These are phyloP conservation scores for Xenopus tropicalis DNA, from an alignment of 2,113 vertebrate genomes.

Conservation along the genomic window DNA sequence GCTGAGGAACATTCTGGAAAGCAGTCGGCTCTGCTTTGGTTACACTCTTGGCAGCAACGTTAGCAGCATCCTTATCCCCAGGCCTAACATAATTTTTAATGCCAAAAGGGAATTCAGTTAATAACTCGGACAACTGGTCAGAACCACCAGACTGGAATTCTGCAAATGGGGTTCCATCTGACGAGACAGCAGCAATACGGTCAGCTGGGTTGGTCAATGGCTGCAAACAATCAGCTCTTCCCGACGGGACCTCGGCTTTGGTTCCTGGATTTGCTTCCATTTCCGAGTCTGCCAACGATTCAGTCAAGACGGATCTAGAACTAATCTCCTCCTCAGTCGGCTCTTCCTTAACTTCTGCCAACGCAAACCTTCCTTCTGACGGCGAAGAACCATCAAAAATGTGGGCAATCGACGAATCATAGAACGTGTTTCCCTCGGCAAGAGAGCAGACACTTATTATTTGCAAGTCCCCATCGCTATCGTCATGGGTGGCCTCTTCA, in stretches of 20 bases:
- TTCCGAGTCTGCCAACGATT: too few species aligned
- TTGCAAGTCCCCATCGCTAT: slow-evolving; percentile 49
- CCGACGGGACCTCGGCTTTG: not conserved
- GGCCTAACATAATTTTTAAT: slow-evolving; percentile 50
- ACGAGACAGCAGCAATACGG: not conserved
- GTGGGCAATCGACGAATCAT: slow-evolving; percentile 68
- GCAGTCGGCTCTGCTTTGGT: too few species aligned
- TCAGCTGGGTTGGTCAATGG: not conserved
- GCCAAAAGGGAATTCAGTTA: slow-evolving; percentile 68
- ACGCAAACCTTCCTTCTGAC: slow-evolving; percentile 2
- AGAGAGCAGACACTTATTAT: slow-evolving; percentile 71
- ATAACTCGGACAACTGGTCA: slow-evolving; percentile 64
- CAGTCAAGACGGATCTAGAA: too few species aligned
- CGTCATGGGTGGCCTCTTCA: not conserved
- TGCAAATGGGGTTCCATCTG: not conserved
- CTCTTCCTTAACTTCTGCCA: not conserved
- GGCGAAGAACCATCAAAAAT: slow-evolving; percentile 55
- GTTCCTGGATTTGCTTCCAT: not conserved
- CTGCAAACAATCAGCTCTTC: not conserved
- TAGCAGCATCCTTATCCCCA: too few species aligned
- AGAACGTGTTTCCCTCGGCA: slow-evolving; percentile 64
- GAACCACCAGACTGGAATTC: slow-evolving; percentile 43
- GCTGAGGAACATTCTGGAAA: too few species aligned
- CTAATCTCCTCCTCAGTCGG: not conserved
- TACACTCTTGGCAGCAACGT: too few species aligned